Evolutionary conservation across 1,140 invertebrate genomes (phyloP).

Genomic region (Whitmania pigra): DNA sequence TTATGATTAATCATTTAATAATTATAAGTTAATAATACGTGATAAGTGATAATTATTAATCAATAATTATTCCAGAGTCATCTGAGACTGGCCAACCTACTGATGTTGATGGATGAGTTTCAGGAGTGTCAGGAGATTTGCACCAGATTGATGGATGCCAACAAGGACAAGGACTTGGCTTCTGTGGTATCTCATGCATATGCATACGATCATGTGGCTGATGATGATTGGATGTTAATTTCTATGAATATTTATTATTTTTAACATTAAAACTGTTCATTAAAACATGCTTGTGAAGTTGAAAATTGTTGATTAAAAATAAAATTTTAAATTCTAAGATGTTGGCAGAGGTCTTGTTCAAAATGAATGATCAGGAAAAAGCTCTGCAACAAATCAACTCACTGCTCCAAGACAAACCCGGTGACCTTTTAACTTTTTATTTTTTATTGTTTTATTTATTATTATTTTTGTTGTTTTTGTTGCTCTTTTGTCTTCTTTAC

Average conservation of each 20-base stretch:
- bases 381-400: slow-evolving; percentile 82
- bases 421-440: slow-evolving; percentile 23
- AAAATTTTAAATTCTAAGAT: slow-evolving; percentile 45
- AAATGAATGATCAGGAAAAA: slow-evolving; percentile 80
- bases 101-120: slow-evolving; percentile 57
- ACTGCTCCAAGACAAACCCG: slow-evolving; percentile 55
- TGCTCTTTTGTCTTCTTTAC: too few species aligned
- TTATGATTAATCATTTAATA: too few species aligned
- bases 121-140: slow-evolving; percentile 77
- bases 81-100: slow-evolving; percentile 66
- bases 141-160: slow-evolving; percentile 62
- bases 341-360: slow-evolving; percentile 86
- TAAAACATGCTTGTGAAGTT: too few species aligned
- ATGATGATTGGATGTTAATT: too few species aligned
- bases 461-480: neutral
- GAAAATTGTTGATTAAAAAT: slow-evolving; percentile 10
- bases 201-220: too few species aligned
- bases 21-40: slow-evolving; percentile 10
- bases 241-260: too few species aligned
- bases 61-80: slow-evolving; percentile 40
- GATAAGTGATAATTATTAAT: slow-evolving; percentile 23
- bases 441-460: neutral
- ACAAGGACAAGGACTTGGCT: slow-evolving; percentile 77
- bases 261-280: too few species aligned
- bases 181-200: slow-evolving; percentile 49